These are phyloP conservation scores for Gobio occitaniae DNA, from an alignment of 2,797 vertebrate genomes.

Conservation along the genomic window DNA sequence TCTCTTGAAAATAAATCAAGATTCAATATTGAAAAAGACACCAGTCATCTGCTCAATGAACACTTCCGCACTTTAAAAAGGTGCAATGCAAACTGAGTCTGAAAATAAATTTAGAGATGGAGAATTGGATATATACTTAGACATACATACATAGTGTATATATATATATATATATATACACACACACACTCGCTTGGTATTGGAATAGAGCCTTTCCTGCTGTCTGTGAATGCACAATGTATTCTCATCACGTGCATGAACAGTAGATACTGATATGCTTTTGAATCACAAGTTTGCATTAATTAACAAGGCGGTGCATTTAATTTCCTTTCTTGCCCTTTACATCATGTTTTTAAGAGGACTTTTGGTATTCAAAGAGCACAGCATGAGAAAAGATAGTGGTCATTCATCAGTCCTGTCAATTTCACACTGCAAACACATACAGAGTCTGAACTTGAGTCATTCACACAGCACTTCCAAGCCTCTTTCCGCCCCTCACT, in stretches of 20 bases:
- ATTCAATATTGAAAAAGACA: neutral
- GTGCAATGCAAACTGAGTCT: neutral
- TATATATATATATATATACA: too few relatives aligned
- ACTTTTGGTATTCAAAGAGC: slow-evolving; percentile 54
- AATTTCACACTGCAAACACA: slow-evolving; percentile 44
- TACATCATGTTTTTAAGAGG: slow-evolving; percentile 54
- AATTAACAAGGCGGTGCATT: slow-evolving; percentile 43
- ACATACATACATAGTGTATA: too few relatives aligned
- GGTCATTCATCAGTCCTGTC: slow-evolving; percentile 58
- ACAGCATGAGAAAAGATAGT: slow-evolving; percentile 37
- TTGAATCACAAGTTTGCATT: slow-evolving; percentile 29
- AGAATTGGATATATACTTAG: too few relatives aligned
- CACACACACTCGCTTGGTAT: neutral
- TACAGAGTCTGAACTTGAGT: slow-evolving; percentile 44
- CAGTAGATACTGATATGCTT: slow-evolving; percentile 35
- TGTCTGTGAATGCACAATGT: neutral
- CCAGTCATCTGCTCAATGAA: neutral
- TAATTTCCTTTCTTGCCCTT: slow-evolving; percentile 52
- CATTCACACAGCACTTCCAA: slow-evolving; percentile 45
- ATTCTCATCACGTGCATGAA: slow-evolving; percentile 19
- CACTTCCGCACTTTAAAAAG: too few relatives aligned
- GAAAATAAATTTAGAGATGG: neutral
- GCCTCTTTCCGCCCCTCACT: slow-evolving; percentile 22
- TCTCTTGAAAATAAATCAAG: slow-evolving; percentile 5
- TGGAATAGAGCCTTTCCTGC: neutral